phyloP scores from a whole-genome alignment of 1,140 invertebrate species.

The Globodera rostochiensis region DNA sequence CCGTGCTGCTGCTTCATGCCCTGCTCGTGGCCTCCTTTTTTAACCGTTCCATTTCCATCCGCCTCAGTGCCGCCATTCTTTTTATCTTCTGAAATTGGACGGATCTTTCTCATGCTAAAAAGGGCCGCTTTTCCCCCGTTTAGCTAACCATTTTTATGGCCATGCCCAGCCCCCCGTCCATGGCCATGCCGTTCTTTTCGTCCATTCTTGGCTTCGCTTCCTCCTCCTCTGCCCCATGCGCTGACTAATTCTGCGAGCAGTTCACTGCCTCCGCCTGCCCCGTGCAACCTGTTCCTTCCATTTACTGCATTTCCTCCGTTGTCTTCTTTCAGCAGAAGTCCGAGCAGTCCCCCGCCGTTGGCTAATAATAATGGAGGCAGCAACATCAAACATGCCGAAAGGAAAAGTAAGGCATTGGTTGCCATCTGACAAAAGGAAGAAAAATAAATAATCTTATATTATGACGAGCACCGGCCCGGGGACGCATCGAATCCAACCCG shows the following conservation, averaged over 20 bases:
- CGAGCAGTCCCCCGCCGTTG: not conserved
- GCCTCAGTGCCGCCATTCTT: no score
- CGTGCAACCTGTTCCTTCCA: not conserved
- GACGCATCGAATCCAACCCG: no score
- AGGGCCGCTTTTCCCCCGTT: no score
- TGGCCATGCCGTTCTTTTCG: not conserved
- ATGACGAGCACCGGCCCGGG: no score
- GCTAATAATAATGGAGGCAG: no score
- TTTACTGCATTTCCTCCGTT: not conserved
- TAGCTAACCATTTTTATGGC: not conserved
- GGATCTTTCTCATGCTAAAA: no score
- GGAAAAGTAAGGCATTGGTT: not conserved
- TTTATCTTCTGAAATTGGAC: no score
- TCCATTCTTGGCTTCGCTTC: not conserved
- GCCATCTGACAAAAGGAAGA: no score
- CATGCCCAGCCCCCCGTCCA: not conserved
- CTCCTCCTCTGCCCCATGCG: not conserved
- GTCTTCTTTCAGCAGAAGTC: not conserved
- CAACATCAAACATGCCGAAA: not conserved
- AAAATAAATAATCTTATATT: no score
- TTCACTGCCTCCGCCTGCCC: not conserved
- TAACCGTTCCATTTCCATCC: not conserved
- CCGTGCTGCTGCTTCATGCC: not conserved
- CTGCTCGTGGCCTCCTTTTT: not conserved
- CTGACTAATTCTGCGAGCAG: not conserved